phyloP scores from a whole-genome alignment of 2,888 invertebrate genomes.

The Dryomyza anilis region DNA sequence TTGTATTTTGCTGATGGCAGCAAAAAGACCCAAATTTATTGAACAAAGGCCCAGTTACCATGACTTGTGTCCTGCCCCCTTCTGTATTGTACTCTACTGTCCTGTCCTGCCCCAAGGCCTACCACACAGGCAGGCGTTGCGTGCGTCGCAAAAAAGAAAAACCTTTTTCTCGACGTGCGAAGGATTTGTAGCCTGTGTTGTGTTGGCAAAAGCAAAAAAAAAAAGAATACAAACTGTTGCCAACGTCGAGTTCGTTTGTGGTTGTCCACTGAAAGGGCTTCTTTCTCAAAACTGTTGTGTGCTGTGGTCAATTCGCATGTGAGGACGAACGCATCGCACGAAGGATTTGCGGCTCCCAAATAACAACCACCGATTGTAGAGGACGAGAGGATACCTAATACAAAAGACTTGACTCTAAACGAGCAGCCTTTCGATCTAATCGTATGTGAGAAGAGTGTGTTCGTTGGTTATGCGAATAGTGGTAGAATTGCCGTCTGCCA shows the following conservation, averaged over 20 bases:
- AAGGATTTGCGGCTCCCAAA: too few relatives aligned
- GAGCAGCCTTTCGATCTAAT: neutral
- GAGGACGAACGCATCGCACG: neutral
- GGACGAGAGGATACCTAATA: neutral
- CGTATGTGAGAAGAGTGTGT: neutral
- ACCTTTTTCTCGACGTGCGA: too few relatives aligned
- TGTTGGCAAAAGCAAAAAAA: too few relatives aligned
- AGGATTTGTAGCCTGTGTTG: neutral
- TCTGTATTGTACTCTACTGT: too few relatives aligned
- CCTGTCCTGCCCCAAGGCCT: neutral
- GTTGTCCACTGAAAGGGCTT: neutral
- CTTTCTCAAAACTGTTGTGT: too few relatives aligned
- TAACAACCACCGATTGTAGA: too few relatives aligned
- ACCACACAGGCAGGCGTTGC: too few relatives aligned
- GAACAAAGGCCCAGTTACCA: conserved; percentile 2
- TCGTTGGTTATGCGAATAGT: too few relatives aligned
- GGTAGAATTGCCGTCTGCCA: neutral
- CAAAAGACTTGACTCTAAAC: neutral
- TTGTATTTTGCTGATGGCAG: conserved; percentile 46
- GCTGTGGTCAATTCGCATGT: neutral
- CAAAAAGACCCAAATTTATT: conserved; percentile 15
- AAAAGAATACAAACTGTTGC: too few relatives aligned
- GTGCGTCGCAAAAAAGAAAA: too few relatives aligned
- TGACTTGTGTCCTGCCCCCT: too few relatives aligned
- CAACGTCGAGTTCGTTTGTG: neutral